A percentile compares a stretch with the other conserved stretches of the same genome.
phyloP scores from a whole-genome alignment of 2,797 vertebrate genomes.

The Lateolabrax maculatus region DNA sequence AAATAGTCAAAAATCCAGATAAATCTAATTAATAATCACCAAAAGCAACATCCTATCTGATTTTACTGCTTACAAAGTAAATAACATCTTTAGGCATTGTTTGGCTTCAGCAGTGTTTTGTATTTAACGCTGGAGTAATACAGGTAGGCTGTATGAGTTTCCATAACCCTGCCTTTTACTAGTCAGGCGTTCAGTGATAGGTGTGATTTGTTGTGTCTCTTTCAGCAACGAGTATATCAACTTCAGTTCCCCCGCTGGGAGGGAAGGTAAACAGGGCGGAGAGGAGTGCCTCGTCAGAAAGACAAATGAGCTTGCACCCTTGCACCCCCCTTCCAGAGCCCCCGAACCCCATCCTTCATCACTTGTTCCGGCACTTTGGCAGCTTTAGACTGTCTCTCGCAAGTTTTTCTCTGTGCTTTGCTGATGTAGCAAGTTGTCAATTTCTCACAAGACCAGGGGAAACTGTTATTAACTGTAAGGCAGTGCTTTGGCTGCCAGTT shows the following conservation, averaged over 20 bases:
- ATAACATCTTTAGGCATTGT: background rate
- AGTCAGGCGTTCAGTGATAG: constrained; percentile 29
- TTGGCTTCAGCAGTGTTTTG: background rate
- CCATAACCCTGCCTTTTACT: background rate
- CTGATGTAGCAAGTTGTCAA: constrained; percentile 71
- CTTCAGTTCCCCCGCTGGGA: constrained; percentile 20
- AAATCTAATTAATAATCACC: no score
- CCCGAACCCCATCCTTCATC: constrained; percentile 66
- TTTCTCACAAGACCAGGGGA: constrained; percentile 65
- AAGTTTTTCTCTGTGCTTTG: constrained; percentile 52
- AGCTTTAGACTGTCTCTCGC: constrained; percentile 48
- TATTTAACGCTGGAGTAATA: background rate
- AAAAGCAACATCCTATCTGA: no score
- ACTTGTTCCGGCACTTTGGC: constrained; percentile 55
- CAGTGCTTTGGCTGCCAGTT: constrained; percentile 65
- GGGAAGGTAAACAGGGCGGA: constrained; percentile 58
- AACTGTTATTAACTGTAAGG: constrained; percentile 72
- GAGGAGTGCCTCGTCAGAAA: constrained; percentile 62
- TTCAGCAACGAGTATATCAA: constrained; percentile 51
- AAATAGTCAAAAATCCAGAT: background rate
- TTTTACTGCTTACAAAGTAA: no score
- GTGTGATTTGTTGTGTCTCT: constrained; percentile 63
- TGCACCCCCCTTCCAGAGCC: constrained; percentile 41
- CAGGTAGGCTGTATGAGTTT: background rate
- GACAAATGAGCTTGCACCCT: constrained; percentile 67